A percentile compares a stretch with the other conserved stretches of the same genome.
phyloP scores from a whole-genome alignment of 92 coral and sea anemone species.

The Palythoa grandis region DNA sequence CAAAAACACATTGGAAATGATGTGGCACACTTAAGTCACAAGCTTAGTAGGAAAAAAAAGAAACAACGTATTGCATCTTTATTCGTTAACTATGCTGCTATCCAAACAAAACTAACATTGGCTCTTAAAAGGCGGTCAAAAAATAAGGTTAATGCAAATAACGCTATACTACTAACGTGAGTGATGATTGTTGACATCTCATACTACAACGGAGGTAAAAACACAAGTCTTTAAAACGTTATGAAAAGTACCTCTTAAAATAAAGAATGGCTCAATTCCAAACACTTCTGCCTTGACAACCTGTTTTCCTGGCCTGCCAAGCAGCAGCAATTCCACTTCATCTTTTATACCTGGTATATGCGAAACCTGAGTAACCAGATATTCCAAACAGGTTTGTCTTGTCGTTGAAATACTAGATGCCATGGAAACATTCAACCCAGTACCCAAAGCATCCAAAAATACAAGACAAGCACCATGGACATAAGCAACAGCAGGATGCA shows the following conservation, averaged over 20 bases:
- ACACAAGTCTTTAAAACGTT: neutral
- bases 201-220: neutral
- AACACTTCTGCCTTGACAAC: constrained; percentile 51
- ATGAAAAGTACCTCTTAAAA: constrained; percentile 61
- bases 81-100: no score
- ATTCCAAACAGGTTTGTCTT: constrained; percentile 72
- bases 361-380: constrained; percentile 66
- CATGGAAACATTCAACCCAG: constrained; percentile 63
- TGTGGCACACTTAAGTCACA: neutral
- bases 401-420: constrained; percentile 57
- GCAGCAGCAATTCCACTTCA: neutral
- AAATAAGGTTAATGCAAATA: no score
- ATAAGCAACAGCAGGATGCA: constrained; percentile 75
- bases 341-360: constrained; percentile 14
- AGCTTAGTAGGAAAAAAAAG: neutral
- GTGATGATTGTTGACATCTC: no score
- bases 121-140: no score
- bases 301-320: constrained; percentile 20
- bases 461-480: constrained; percentile 97
- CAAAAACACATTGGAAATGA: no score
- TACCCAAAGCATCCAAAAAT: constrained; percentile 91
- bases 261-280: constrained; percentile 81
- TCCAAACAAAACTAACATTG: no score
- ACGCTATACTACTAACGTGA: no score
- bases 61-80: no score